Evolutionary conservation across 2,797 vertebrate genomes (phyloP), one percentile per base, ranked within the genome.

Genomic region (Artibeus jamaicensis): DNA sequence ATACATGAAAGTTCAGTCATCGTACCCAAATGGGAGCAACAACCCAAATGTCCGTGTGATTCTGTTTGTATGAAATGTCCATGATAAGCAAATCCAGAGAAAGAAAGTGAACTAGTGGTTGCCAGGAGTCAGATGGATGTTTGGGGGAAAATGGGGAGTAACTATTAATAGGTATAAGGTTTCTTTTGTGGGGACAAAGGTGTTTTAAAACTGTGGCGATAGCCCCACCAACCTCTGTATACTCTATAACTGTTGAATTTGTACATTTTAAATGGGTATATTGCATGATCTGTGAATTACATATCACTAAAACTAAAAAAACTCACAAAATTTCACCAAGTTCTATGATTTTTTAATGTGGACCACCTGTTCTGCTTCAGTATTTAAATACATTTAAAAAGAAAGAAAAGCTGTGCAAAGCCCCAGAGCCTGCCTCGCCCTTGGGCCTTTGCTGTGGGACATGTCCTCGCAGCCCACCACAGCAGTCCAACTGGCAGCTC

Each of bases 201-300:
- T 19, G 16, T 50, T 19, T 37, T 70, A 48, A 42, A 29, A 34
- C 5, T n/a, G 32, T 39, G 44, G 19, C 22, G 42, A 83, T 5
- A 18, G 65, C n/a, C 46, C 24, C 24, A 57, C 37, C 37, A 11
- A 37, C 71, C 50, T 53, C n/a, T 14, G 67, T 57, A 32, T 19
- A 2, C 0, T 2, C 34, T 24, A 32, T n/a, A 46, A 55, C 16
- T 32, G 32, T 2, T 8, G 5, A 44, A 50, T 48, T 0, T 22
- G 37, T 12, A 21, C 32, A 5, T 26, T 46, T 46, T 19, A n/a
- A 34, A 37, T 12, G 5, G 16, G 94, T 16, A 18, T 11, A 12
- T 26, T 15, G 4, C 50, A 44, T 4, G 3, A 8, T 24, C 22
- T 4, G 5, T 16, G 5, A 71, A 48, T 14, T 8, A 3, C 1